Conservation (phyloP, 2,888 invertebrate genomes). For the Nemurella pictetii region DNA sequence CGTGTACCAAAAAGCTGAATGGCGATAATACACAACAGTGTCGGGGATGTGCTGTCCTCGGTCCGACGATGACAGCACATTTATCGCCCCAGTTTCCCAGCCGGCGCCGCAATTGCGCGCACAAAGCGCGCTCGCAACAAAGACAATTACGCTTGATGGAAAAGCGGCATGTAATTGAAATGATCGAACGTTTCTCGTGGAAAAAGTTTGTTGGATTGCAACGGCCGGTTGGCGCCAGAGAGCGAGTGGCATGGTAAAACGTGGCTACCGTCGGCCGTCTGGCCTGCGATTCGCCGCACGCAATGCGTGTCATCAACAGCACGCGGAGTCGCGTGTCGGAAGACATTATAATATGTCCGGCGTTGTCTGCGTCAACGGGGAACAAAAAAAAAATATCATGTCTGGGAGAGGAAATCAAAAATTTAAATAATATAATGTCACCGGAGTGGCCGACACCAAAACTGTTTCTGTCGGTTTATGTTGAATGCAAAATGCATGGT, state of each 20-base stretch:
- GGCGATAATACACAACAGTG: too few relatives aligned
- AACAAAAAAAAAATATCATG: not conserved
- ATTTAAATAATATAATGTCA: not conserved
- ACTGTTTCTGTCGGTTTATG: not conserved
- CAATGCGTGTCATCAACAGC: not conserved
- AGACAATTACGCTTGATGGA: too few relatives aligned
- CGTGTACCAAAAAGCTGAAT: too few relatives aligned
- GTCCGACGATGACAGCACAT: too few relatives aligned
- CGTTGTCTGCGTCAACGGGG: not conserved
- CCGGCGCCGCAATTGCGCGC: too few relatives aligned
- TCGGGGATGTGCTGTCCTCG: too few relatives aligned
- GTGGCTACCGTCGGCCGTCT: not conserved
- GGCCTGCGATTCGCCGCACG: not conserved
- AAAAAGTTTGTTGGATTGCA: not conserved
- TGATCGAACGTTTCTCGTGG: too few relatives aligned
- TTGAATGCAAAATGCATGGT: not conserved
- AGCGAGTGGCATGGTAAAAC: not conserved
- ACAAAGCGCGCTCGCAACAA: too few relatives aligned
- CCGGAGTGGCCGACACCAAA: not conserved
- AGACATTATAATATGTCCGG: not conserved
- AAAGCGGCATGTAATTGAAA: too few relatives aligned
- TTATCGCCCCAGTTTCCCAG: too few relatives aligned
- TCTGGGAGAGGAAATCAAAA: not conserved
- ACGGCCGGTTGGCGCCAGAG: not conserved
- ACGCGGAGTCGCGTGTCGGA: not conserved